Base-by-base conservation (phyloP, 2,888 invertebrate genomes). In the Melangyna quadrimaculata region DNA sequence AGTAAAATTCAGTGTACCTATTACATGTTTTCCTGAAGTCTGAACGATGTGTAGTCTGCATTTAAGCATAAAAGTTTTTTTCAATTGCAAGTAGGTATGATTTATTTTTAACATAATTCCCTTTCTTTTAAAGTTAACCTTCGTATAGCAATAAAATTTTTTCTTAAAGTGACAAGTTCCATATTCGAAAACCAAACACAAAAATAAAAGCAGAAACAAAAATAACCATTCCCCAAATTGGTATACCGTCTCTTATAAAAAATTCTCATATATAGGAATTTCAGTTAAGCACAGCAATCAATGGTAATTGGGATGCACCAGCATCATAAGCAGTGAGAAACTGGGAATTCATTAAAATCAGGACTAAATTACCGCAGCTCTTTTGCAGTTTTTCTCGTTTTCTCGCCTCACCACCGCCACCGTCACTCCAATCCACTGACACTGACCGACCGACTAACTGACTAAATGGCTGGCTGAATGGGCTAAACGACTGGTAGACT, bases 341-440 rank as follows among this genome's bases (percentile, higher is more conserved):
- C 67, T 81, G 73, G 81, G 81, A 77, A 78, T 81, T 81, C 86
- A 86, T 86, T 86, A 86, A 80, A 77, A 63, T 59, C 86, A 81
- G 81, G 74, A 86, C 77, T 63, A 78, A 86, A 81, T 86, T 77
- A 71, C 81, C 61, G 55, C 74, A 74, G 57, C 65, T 82, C 82
- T 73, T 71, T 81, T 72, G 74, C 73, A 40, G 67, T 70, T 73
- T 74, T 45, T 40, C 79, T 40, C 27, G 43, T 45, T 45, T 45
- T 53, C 77, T 55, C 67, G 32, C 55, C 40, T 63, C 63, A 24
- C 12, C n/a, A 35, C 51, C n/a, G 19, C n/a, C 53, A 4, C 17
- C 10, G 51, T 35, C n/a, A n/a, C 6, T n/a, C 29, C 43, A 12
- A 12, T 29, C 45, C 32, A 32, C 24, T 32, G 40, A 67, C 48